Base-by-base conservation (phyloP, 1,140 invertebrate genomes). In the Hesperophylax magnus region DNA sequence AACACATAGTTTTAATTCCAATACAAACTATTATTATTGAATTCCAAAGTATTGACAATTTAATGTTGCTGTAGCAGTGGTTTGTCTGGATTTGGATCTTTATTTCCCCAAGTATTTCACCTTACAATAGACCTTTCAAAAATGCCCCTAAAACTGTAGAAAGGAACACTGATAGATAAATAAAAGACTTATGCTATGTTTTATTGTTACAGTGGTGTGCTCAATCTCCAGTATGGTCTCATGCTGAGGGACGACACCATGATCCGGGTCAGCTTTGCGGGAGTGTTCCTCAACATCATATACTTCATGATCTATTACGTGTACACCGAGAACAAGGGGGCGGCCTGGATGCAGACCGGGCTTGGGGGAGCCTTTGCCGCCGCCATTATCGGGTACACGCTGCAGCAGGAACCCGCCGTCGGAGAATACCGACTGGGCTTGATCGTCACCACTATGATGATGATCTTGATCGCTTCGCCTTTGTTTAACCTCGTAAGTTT, bases 251-350 rank as follows among this genome's bases (percentile, higher is more conserved):
- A 96, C 86, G 87, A 90, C 78, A 92, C 91, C 0, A 96, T 95
- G 93, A 93, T 95, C 60, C 91, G 91, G 86, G 93, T 95, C 31
- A 96, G 96, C 89, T 85, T 95, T 75, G 91, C 93, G 86, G 95
- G 94, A 80, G 87, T 95, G 72, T 84, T 91, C 1, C 88, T 94
- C 47, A 96, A 94, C 85, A 85, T 92, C 0, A 53, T 92, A 11
- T 96, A 96, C 84, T 87, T 93, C 79, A 72, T 88, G 63, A 86
- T 93, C 17, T 96, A 92, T 87, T 95, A 93, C 86, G 83, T 90
- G 22, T 96, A 93, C 85, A 89, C 93, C 83, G 61, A 91, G 86
- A 87, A 93, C 87, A 92, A 92, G 86, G 85, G 84, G 2, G 86
- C 86, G 80, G 92, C 90, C 11, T 93, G 92, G 91, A 79, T 85